Evolutionary conservation across 2,888 invertebrate species (phyloP).

Genomic region (Lasioglossum vierecki): DNA sequence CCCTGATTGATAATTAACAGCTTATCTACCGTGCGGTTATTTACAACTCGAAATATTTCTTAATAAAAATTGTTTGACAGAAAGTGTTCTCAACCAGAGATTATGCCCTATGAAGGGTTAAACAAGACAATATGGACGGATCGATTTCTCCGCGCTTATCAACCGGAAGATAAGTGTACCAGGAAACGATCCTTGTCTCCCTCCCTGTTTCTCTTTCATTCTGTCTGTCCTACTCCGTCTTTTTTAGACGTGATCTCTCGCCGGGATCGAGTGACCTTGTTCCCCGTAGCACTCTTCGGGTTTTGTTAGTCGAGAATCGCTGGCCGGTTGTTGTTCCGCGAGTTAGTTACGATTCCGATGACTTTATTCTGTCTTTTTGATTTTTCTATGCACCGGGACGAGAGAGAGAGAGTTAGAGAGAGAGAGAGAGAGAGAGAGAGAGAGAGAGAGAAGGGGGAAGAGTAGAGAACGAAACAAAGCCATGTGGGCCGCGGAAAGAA

Average conservation of each 20-base stretch:
- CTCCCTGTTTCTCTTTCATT: conserved; percentile 16
- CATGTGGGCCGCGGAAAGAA: conserved; percentile 49
- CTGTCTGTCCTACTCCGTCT: not conserved
- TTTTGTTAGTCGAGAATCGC: conserved; percentile 42
- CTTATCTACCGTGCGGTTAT: not conserved
- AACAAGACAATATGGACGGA: not conserved
- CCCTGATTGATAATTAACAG: not conserved
- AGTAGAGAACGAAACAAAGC: conserved; percentile 43
- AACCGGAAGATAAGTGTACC: conserved; percentile 20
- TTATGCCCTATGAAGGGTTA: conserved; percentile 5
- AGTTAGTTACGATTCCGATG: conserved; percentile 49
- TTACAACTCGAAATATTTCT: not conserved
- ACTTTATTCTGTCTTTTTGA: conserved; percentile 34
- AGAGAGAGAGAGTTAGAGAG: too few relatives aligned
- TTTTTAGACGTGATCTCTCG: conserved; percentile 31
- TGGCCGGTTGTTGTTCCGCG: conserved; percentile 29
- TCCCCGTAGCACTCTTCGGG: conserved; percentile 33
- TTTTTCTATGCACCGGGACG: not conserved
- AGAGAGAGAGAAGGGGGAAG: not conserved
- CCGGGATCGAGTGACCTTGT: conserved; percentile 58
- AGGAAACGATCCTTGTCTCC: conserved; percentile 28
- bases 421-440: not conserved
- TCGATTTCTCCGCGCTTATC: not conserved
- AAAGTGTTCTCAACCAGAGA: not conserved
- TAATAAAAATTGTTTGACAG: not conserved